These are phyloP conservation scores for Eriosoma lanigerum DNA, from an alignment of 1,140 invertebrate genomes.

Conservation along the genomic window DNA sequence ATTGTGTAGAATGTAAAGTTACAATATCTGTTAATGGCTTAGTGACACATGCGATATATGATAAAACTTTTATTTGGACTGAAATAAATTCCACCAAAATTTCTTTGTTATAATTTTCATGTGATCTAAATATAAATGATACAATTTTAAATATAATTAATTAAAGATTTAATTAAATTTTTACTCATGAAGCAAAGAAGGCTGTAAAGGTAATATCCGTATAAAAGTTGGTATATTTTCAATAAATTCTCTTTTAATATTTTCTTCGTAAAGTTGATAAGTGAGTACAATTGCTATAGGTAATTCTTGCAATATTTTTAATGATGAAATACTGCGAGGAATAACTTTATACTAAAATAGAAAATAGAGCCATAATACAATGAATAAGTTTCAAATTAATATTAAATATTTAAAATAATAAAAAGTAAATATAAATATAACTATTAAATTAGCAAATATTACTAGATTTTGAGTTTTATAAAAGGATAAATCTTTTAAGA, in stretches of 20 bases:
- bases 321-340: slow-evolving; percentile 84
- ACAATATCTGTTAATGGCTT: slow-evolving; percentile 87
- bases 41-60: slow-evolving; percentile 94
- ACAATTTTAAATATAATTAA: slow-evolving; percentile 30
- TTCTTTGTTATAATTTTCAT: slow-evolving; percentile 87
- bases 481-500: too few relatives aligned
- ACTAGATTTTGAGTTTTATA: too few relatives aligned
- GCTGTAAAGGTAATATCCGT: slow-evolving; percentile 88
- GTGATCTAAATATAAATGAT: slow-evolving; percentile 64
- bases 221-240: slow-evolving; percentile 96
- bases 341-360: slow-evolving; percentile 90
- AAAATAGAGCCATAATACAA: too few relatives aligned
- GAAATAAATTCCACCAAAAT: slow-evolving; percentile 98
- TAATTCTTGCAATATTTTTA: slow-evolving; percentile 94
- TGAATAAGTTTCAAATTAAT: too few relatives aligned
- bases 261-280: slow-evolving; percentile 95
- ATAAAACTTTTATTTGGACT: slow-evolving; percentile 94
- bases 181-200: slow-evolving; percentile 76
- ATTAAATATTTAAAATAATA: too few relatives aligned
- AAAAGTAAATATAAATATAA: too few relatives aligned
- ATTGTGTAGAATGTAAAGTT: slow-evolving; percentile 74
- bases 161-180: not conserved
- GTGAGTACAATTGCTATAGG: slow-evolving; percentile 97
- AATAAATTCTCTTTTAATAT: slow-evolving; percentile 90
- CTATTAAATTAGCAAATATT: too few relatives aligned